These are phyloP conservation scores for Drosophila birchii DNA, from an alignment of 2,888 invertebrate species.

Conservation along the genomic window DNA sequence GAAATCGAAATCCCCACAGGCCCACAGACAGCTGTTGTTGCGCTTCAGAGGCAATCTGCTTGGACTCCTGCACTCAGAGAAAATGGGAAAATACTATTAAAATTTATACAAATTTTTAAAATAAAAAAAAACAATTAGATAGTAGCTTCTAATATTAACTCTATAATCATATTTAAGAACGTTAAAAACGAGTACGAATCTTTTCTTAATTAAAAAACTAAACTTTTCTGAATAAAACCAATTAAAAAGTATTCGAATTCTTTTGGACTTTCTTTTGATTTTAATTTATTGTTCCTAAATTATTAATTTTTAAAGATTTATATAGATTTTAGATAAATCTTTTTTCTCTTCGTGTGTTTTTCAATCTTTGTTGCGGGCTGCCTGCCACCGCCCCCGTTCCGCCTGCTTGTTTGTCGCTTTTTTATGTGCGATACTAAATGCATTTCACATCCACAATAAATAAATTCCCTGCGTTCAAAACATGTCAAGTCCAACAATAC, in stretches of 20 bases:
- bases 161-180: too few relatives aligned
- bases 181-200: too few relatives aligned
- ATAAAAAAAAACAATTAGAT: neutral
- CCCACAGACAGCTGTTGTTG: constrained; percentile 68
- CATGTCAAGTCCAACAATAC: constrained; percentile 75
- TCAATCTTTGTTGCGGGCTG: constrained; percentile 29
- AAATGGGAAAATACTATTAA: neutral
- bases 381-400: constrained; percentile 32
- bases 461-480: constrained; percentile 73
- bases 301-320: too few relatives aligned
- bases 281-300: too few relatives aligned
- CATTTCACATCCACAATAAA: constrained; percentile 58
- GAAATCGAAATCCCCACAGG: constrained; percentile 56
- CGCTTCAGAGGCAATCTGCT: constrained; percentile 68
- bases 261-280: too few relatives aligned
- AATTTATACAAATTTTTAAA: neutral
- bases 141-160: too few relatives aligned
- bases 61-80: constrained; percentile 14
- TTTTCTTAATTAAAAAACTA: too few relatives aligned
- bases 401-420: constrained; percentile 60
- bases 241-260: too few relatives aligned
- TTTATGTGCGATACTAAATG: constrained; percentile 52
- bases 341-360: constrained; percentile 9
- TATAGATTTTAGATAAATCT: too few relatives aligned
- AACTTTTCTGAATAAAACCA: too few relatives aligned